Evolutionary conservation across 2,113 vertebrate genomes (phyloP), one percentile per base, ranked within the genome.

Genomic region (Tetraodon nigroviridis): DNA sequence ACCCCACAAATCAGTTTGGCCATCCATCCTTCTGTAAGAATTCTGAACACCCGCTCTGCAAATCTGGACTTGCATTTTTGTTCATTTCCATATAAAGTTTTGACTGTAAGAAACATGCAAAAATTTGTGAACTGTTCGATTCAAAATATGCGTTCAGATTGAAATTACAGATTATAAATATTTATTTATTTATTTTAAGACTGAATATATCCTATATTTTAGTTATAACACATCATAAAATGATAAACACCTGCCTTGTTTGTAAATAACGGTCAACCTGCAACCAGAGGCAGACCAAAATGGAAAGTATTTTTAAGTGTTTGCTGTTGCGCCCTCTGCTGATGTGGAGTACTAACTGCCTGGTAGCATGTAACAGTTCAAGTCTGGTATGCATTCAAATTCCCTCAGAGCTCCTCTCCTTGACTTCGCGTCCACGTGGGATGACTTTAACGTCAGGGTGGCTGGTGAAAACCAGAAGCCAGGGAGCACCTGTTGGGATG

Each of bases 331-430:
- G 49, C 70, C 71, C 90, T 90, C 90, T 86, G 85, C 86, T 89
- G 91, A 76, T 79, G 63, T 90, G 61, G 89, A 88, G 88, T 91
- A 92, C 86, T 18, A 92, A 91, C 91, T 90, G 92, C 93, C 89
- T 87, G 79, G 78, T 88, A 90, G 89, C 51, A 13, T 70, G 69
- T 64, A 45, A 66, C 66, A 65, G 56, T 63, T 59, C 52, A 45
- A 45, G 60, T 59, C 49, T 78, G 69, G 71, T 64, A 65, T 48
- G 58, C 16, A 61, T 63, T 72, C 56, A 37, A 45, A 41, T 27
- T 41, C 45, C 72, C 54, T 66, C 19, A 51, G 69, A 73, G 48
- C 27, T 71, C 84, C 84, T 88, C 84, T 91, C 18, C 80, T 88
- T 77, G 90, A 89, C 87, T 89, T 81, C 0, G 46, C 55, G 10